Conservation (phyloP, 2,113 vertebrate species). For the Pyxicephalus adspersus region DNA sequence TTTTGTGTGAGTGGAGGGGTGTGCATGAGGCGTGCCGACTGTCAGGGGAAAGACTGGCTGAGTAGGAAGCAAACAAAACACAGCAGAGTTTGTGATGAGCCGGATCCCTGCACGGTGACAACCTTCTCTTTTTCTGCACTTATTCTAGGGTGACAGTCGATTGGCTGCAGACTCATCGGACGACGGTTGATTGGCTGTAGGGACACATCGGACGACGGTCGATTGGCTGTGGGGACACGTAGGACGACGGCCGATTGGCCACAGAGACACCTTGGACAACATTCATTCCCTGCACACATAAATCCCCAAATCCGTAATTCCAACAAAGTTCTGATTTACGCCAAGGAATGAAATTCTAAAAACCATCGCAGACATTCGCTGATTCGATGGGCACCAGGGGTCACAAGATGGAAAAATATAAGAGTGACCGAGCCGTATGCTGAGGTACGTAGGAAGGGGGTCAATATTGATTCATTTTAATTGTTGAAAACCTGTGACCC, state of each 20-base stretch:
- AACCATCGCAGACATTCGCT: neutral
- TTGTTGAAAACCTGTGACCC: no score
- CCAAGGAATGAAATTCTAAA: neutral
- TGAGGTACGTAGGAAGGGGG: slow-evolving; percentile 51
- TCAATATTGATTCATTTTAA: no score
- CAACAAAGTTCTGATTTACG: neutral
- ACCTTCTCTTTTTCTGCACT: no score
- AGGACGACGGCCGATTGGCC: neutral
- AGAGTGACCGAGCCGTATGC: slow-evolving; percentile 6
- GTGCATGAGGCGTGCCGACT: slow-evolving; percentile 49
- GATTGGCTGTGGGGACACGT: no score
- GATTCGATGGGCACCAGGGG: neutral
- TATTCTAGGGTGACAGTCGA: no score
- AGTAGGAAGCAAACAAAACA: slow-evolving; percentile 46
- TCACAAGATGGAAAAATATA: neutral
- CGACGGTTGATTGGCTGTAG: neutral
- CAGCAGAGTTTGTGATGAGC: neutral
- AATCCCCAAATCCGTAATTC: neutral
- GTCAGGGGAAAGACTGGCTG: slow-evolving; percentile 37
- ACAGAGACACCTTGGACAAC: neutral
- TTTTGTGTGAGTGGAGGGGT: slow-evolving; percentile 44
- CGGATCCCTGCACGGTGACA: neutral
- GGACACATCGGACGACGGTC: no score
- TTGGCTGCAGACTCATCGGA: no score
- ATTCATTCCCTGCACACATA: neutral